These are phyloP conservation scores for Leptinotarsa texana DNA, from an alignment of 1,140 invertebrate genomes.

Conservation along the genomic window DNA sequence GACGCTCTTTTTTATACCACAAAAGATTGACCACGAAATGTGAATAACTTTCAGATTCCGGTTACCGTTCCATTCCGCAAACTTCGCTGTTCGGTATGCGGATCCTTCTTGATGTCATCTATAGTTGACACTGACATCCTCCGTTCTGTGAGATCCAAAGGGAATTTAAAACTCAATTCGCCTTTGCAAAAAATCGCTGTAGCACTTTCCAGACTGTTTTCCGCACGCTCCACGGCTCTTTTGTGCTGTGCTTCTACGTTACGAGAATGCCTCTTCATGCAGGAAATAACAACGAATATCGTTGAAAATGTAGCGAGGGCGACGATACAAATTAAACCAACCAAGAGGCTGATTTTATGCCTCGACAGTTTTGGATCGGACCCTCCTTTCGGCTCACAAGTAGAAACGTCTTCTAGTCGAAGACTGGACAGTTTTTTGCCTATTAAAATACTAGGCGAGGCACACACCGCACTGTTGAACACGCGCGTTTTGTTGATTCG, in stretches of 20 bases:
- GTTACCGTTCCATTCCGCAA: slow-evolving; percentile 50
- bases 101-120: slow-evolving; percentile 52
- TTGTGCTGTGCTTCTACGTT: slow-evolving; percentile 38
- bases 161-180: slow-evolving; percentile 56
- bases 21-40: not conserved
- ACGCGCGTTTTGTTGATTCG: slow-evolving; percentile 55
- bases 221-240: slow-evolving; percentile 38
- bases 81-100: slow-evolving; percentile 30
- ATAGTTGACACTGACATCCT: slow-evolving; percentile 53
- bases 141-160: slow-evolving; percentile 52
- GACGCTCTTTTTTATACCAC: not conserved
- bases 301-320: slow-evolving; percentile 49
- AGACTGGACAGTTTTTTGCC: slow-evolving; percentile 44
- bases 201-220: slow-evolving; percentile 38
- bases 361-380: slow-evolving; percentile 17
- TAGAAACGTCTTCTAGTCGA: slow-evolving; percentile 42
- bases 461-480: slow-evolving; percentile 48
- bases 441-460: slow-evolving; percentile 46
- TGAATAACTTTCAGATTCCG: slow-evolving; percentile 42
- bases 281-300: slow-evolving; percentile 51
- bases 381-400: slow-evolving; percentile 40
- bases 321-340: slow-evolving; percentile 46
- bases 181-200: slow-evolving; percentile 52
- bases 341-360: slow-evolving; percentile 44
- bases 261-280: slow-evolving; percentile 41